Evolutionary conservation across 2,113 vertebrate genomes (phyloP), one percentile per base, ranked within the genome.

Genomic region (Benitochromis conjunctus): DNA sequence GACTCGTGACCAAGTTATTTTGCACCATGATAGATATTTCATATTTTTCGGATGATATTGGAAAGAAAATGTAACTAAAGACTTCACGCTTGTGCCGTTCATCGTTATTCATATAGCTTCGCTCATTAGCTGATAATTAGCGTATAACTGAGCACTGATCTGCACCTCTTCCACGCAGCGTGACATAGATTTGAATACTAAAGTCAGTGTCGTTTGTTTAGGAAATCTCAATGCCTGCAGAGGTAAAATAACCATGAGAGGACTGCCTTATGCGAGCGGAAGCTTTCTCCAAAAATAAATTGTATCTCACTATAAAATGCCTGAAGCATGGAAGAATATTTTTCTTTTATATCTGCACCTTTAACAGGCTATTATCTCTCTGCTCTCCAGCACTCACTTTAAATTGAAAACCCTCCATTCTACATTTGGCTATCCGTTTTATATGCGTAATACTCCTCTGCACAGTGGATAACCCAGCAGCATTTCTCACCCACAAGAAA

Each of bases 361-460:
- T 77, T 58, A 51, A 36, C 69, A 24, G 26, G 9, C 10, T 31
- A 53, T 53, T 76, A 29, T 8, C 12, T 46, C 5, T 54, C 54
- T 80, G 14, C 4, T 60, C 7, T 48, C 48, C 55, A 82, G 2
- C 19, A 76, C 26, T 12, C 69, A 76, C 43, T 34, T 31, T 5
- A 34, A 76, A 76, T 34, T 31, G 26, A 53, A 51, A 29, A 26
- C 26, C 26, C 3, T 29, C 43, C 18, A 53, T 31, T 76, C 6
- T 53, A 48, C 71, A 53, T 53, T 76, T 18, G 6, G 4, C 26
- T 24, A 4, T 48, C 12, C 2, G 29, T 26, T 80, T 24, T 51
- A 46, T 76, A 18, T 71, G 71, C 31, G 57, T 87, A 69, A 83
- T 87, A 81, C 76, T 83, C 76, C 26, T 84, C 19, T 69, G 87